Conservation (phyloP, 2,888 invertebrate genomes). For the Empis stercorea region DNA sequence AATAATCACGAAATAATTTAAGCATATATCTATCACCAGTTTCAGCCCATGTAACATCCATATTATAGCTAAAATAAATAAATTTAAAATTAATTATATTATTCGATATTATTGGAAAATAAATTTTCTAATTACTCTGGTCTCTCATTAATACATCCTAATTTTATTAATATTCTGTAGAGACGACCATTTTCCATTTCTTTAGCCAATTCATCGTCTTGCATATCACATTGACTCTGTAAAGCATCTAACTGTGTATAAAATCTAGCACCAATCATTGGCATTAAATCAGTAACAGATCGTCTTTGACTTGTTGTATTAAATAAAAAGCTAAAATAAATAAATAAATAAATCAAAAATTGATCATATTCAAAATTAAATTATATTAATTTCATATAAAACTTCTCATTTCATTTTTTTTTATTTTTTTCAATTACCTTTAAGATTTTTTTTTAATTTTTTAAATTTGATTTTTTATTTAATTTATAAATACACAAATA, state of each 20-base stretch:
- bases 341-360: background rate
- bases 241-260: slow-evolving; percentile 89
- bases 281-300: slow-evolving; percentile 93
- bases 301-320: slow-evolving; percentile 47
- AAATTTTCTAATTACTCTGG: slow-evolving; percentile 84
- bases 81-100: too few relatives aligned
- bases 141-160: slow-evolving; percentile 89
- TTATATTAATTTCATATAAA: too few relatives aligned
- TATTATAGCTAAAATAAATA: slow-evolving; percentile 57
- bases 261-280: slow-evolving; percentile 96
- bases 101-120: too few relatives aligned
- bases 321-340: slow-evolving; percentile 55
- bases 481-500: too few relatives aligned
- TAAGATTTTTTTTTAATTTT: background rate
- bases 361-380: background rate
- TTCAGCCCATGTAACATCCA: slow-evolving; percentile 94
- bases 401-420: too few relatives aligned
- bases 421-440: too few relatives aligned
- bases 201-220: slow-evolving; percentile 81
- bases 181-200: slow-evolving; percentile 93
- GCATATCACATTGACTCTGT: slow-evolving; percentile 72
- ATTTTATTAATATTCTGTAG: slow-evolving; percentile 78
- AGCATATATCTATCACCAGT: slow-evolving; percentile 97
- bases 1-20: slow-evolving; percentile 92
- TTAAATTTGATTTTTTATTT: too few relatives aligned